phyloP scores from a whole-genome alignment of 2,113 vertebrate species.

The Atlantisia rogersi region DNA sequence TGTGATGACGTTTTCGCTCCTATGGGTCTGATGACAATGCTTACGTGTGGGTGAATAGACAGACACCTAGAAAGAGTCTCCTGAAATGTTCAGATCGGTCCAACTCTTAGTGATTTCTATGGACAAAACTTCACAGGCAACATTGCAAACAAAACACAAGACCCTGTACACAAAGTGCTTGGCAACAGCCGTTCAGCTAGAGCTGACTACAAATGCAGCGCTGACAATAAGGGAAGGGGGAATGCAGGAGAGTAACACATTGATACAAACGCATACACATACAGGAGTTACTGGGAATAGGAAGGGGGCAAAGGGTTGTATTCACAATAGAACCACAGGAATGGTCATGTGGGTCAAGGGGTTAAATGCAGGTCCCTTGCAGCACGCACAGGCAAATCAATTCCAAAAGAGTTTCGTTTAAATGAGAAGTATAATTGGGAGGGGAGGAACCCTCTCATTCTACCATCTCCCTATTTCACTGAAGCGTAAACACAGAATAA shows the following conservation, averaged over 20 bases:
- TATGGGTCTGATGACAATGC: not conserved
- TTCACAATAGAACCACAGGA: not conserved
- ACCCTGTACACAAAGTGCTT: not conserved
- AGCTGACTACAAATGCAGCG: not conserved
- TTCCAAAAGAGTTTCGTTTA: conserved; percentile 41
- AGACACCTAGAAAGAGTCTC: not conserved
- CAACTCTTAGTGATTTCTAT: not conserved
- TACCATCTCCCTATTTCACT: conserved; percentile 56
- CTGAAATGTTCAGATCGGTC: not conserved
- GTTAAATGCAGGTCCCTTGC: not conserved
- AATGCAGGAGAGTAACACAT: not conserved
- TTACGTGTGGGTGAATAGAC: not conserved
- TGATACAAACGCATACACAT: not conserved
- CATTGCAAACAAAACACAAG: not conserved
- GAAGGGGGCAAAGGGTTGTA: not conserved
- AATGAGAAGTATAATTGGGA: conserved; percentile 53
- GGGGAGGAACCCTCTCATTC: conserved; percentile 60
- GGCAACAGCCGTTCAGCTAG: not conserved
- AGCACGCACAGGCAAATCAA: conserved; percentile 29
- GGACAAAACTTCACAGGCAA: not conserved
- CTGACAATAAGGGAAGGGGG: not conserved
- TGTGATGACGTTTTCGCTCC: not conserved
- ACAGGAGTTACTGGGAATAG: not conserved
- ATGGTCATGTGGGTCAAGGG: not conserved
- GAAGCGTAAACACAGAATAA: conserved; percentile 59